Evolutionary conservation across 2,797 vertebrate genomes (phyloP).

Genomic region (Lepilemur ruficaudatus): DNA sequence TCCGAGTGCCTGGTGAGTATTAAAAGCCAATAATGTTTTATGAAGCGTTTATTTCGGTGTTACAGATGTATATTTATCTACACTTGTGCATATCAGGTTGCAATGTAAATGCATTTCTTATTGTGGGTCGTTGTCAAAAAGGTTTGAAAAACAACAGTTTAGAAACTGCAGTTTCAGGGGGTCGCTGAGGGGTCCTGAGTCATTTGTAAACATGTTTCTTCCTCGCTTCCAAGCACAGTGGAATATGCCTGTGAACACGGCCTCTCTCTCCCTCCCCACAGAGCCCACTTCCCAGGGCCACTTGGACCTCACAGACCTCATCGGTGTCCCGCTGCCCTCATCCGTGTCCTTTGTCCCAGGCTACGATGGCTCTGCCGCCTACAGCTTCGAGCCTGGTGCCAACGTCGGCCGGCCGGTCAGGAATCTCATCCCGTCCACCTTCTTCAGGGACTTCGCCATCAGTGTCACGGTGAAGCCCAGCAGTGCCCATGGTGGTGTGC

Average conservation of each 20-base stretch:
- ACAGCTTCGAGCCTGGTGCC: constrained; percentile 92
- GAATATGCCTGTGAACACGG: neutral
- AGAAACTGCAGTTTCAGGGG: neutral
- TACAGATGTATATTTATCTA: neutral
- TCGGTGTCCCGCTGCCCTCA: constrained; percentile 95
- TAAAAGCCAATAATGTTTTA: neutral
- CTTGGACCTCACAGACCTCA: constrained; percentile 94
- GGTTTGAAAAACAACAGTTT: neutral
- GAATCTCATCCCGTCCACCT: constrained; percentile 90
- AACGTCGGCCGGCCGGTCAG: constrained; percentile 94
- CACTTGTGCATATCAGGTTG: neutral
- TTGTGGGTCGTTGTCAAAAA: neutral
- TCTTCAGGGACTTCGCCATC: constrained; percentile 92
- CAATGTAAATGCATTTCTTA: neutral
- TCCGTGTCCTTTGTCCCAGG: constrained; percentile 95
- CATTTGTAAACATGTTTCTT: neutral
- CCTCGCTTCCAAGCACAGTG: neutral
- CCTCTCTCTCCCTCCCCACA: constrained; percentile 72
- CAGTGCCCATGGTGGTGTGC: constrained; percentile 88
- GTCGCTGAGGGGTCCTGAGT: neutral
- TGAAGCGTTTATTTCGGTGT: neutral
- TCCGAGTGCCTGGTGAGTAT: neutral
- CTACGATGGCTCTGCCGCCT: constrained; percentile 95
- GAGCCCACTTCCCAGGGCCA: constrained; percentile 85
- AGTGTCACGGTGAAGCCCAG: constrained; percentile 89